phyloP scores from a whole-genome alignment of 1,140 invertebrate genomes.

The Meloidogyne floridensis region DNA sequence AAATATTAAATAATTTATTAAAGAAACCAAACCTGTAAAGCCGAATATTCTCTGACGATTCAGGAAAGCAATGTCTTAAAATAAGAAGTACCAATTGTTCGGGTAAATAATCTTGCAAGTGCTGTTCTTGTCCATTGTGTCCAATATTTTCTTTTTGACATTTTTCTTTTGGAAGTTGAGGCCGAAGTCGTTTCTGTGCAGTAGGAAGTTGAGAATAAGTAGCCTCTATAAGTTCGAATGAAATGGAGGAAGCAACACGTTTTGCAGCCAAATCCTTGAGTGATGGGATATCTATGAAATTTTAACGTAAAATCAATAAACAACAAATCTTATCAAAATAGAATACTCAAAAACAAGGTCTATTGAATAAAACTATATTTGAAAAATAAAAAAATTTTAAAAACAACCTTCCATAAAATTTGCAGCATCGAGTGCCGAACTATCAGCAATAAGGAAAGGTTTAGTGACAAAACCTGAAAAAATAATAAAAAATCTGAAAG shows the following conservation, averaged over 20 bases:
- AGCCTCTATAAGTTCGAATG: conserved; percentile 46
- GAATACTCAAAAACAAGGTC: neutral
- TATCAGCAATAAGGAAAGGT: neutral
- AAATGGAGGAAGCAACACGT: conserved; percentile 40
- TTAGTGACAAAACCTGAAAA: neutral
- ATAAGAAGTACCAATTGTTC: conserved; percentile 42
- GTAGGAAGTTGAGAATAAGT: conserved; percentile 29
- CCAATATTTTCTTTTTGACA: neutral
- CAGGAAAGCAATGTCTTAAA: conserved; percentile 44
- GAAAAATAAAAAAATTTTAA: neutral
- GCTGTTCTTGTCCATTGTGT: neutral
- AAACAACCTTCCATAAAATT: neutral
- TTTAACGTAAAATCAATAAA: neutral
- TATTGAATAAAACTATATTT: neutral
- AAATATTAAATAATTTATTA: neutral
- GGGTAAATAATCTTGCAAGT: conserved; percentile 19
- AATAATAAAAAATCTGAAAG: too few species aligned
- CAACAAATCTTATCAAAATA: too few species aligned
- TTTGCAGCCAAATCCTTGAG: conserved; percentile 41
- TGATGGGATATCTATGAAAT: conserved; percentile 21
- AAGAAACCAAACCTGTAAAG: conserved; percentile 45
- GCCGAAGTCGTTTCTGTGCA: conserved; percentile 15
- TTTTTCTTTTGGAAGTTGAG: neutral
- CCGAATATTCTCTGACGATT: conserved; percentile 43
- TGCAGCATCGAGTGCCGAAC: neutral